Percentiles rank a stretch among this genome's conserved stretches.
These are phyloP conservation scores for Ametastegia equiseti DNA, from an alignment of 2,888 invertebrate species.

Conservation along the genomic window DNA sequence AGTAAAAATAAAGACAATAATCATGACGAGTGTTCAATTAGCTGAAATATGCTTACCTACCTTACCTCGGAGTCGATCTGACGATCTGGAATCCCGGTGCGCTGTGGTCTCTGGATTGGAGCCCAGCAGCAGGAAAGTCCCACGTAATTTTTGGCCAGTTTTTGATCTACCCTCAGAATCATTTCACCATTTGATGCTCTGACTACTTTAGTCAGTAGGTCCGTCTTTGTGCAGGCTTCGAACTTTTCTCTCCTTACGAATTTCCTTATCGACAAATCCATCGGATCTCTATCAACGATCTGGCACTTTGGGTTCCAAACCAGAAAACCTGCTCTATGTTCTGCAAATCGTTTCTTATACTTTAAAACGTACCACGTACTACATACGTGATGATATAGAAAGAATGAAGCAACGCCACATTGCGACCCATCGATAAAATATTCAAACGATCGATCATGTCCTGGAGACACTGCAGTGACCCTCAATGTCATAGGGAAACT, in stretches of 20 bases:
- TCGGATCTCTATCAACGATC: constrained; percentile 77
- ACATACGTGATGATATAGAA: background rate
- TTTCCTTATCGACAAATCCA: constrained; percentile 80
- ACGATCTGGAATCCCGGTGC: constrained; percentile 66
- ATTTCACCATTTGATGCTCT: constrained; percentile 63
- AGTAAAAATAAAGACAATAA: background rate
- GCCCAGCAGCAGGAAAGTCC: constrained; percentile 81
- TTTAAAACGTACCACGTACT: background rate
- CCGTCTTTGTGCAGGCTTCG: constrained; percentile 76
- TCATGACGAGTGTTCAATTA: background rate
- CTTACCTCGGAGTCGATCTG: constrained; percentile 69
- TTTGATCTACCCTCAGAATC: constrained; percentile 56
- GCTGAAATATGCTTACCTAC: constrained; percentile 59
- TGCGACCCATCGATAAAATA: background rate
- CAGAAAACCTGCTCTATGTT: constrained; percentile 74
- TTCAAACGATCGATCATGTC: background rate
- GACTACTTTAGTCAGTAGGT: constrained; percentile 62
- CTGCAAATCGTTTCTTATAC: too few relatives aligned
- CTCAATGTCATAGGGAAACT: background rate
- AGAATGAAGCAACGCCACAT: background rate
- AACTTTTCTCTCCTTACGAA: constrained; percentile 78
- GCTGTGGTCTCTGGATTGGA: constrained; percentile 78
- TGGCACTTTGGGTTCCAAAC: constrained; percentile 81
- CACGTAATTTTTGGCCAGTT: constrained; percentile 72
- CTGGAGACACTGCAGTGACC: background rate